Evolutionary conservation across 2,797 vertebrate genomes (phyloP).

Genomic region (Sebastes miniatus): DNA sequence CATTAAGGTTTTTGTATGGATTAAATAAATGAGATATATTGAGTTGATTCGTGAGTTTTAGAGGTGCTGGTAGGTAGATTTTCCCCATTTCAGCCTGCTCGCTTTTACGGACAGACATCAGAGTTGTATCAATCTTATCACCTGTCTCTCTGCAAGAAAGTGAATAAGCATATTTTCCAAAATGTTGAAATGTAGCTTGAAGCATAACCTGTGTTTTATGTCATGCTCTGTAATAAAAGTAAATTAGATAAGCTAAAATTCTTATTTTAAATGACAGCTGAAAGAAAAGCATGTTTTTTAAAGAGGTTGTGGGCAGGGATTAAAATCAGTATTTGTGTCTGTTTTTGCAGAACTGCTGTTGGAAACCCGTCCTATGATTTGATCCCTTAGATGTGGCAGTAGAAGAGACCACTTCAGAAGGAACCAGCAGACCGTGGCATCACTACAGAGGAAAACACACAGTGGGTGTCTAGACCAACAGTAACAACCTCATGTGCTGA

Average conservation of each 20-base stretch:
- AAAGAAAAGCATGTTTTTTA: not conserved
- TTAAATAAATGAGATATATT: not conserved
- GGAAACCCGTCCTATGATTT: conserved; percentile 23
- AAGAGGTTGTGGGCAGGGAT: not conserved
- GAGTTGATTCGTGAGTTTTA: not conserved
- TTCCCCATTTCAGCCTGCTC: not conserved
- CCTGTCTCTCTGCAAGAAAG: not conserved
- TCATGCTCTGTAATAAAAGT: not conserved
- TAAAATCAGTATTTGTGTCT: conserved; percentile 1
- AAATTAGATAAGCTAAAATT: not conserved
- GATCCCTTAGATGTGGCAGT: conserved; percentile 39
- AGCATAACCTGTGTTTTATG: not conserved
- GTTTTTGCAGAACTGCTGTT: conserved; percentile 22
- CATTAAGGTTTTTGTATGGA: not conserved
- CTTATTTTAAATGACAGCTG: not conserved
- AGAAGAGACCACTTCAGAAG: conserved; percentile 50
- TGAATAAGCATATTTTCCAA: not conserved
- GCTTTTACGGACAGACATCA: not conserved
- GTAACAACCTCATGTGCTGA: conserved; percentile 33
- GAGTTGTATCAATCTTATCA: not conserved
- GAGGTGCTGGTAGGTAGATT: not conserved
- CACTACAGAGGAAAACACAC: conserved; percentile 36
- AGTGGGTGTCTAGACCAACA: conserved; percentile 44
- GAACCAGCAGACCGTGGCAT: conserved; percentile 31
- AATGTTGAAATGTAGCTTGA: not conserved